A percentile compares a stretch with the other conserved stretches of the same genome.
Conservation (phyloP, 2,888 invertebrate genomes). For the Ormyrus thymus region DNA sequence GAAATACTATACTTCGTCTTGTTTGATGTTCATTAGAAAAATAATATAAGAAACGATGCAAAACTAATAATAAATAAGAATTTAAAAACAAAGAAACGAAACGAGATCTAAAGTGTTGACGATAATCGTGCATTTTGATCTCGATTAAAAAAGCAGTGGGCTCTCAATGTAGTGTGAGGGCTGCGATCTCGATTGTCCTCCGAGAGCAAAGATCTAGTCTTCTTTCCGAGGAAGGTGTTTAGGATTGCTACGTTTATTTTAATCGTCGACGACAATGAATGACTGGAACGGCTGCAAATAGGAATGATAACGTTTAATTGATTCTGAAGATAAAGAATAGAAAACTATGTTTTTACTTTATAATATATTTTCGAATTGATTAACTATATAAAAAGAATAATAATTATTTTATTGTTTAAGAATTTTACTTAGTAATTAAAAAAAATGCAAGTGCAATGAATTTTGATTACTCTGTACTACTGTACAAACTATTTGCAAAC, state of each 20-base stretch:
- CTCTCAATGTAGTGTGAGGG: constrained; percentile 34
- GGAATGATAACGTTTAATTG: constrained; percentile 12
- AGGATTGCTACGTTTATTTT: constrained; percentile 28
- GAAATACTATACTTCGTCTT: too few relatives aligned
- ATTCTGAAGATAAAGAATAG: constrained; percentile 5
- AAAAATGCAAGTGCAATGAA: constrained; percentile 42
- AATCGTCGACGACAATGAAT: constrained; percentile 29
- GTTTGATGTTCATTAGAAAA: neutral
- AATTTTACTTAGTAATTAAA: constrained; percentile 30
- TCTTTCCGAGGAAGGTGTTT: constrained; percentile 41
- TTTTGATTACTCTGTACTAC: constrained; percentile 6
- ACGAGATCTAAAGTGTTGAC: constrained; percentile 29
- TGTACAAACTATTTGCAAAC: neutral
- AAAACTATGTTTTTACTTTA: constrained; percentile 26
- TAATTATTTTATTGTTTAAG: neutral
- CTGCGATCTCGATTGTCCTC: constrained; percentile 44
- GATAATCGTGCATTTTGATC: constrained; percentile 24
- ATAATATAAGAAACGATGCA: too few relatives aligned
- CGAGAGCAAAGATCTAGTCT: constrained; percentile 49
- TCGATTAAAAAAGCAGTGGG: constrained; percentile 24
- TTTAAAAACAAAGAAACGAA: constrained; percentile 5
- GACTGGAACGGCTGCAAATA: constrained; percentile 28
- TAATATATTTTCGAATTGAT: constrained; percentile 7
- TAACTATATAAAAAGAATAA: constrained; percentile 10
- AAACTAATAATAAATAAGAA: constrained; percentile 1